Base-by-base conservation (phyloP, 2,113 vertebrate genomes). In the Pycnonotus jocosus region DNA sequence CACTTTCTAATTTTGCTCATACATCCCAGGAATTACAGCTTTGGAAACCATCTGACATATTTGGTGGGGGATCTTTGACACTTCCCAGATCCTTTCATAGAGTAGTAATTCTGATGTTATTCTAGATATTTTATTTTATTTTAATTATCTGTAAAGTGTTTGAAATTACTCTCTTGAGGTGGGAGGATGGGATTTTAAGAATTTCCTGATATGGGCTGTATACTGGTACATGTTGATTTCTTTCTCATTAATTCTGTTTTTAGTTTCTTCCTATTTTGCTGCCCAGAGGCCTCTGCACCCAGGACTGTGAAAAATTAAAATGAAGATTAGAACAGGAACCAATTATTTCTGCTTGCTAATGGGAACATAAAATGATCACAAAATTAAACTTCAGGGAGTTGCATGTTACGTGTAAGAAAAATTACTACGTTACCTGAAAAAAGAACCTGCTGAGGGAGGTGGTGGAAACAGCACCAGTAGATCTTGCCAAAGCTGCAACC, bases 341-440 rank as follows among this genome's bases (percentile, higher is more conserved):
- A 82, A 84, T 91, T 95, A 93, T 93, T 97, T 92, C 27, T 51
- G 31, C 38, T 94, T 83, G 37, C 17, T 88, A 93, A 88, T 77
- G 22, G 58, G 69, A 87, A 70, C 27, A 93, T 61, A 71, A 95
- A 94, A 90, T 9, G 3, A 72, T 66, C 3, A 50, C 68, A 58
- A 86, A 93, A 95, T 94, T 90, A 88, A 77, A 72, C 62, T 77
- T 82, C 35, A 68, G 53, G 72, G n/a, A 61, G 31, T 15, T 93
- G 57, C 62, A 50, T 45, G 42, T 93, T 87, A 77, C 2, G 15
- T 0, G 1, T n/a, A 58, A 80, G 51, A 94, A 88, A 54, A 81
- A 80, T 38, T 47, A 53, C 23, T 21, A 38, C 0, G 1, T 33
- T 76, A 66, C 27, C 27, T 50, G 30, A 18, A 82, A 86, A 60